A percentile compares a stretch with the other conserved stretches of the same genome.
Conservation (phyloP, 2,888 invertebrate species). For the Piscicola geometra region DNA sequence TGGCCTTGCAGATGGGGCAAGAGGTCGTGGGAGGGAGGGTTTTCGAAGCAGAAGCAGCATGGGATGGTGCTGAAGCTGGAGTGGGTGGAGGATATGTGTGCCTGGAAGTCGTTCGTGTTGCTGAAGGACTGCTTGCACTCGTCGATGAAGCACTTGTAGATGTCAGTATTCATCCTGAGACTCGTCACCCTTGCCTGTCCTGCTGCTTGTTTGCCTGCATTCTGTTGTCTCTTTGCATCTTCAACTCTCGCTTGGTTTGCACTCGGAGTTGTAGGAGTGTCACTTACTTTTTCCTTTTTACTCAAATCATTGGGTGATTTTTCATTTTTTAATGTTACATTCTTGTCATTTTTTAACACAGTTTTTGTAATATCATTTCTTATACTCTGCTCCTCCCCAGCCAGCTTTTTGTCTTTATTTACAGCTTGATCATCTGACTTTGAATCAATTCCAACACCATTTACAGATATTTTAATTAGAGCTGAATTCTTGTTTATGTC, state of each 20-base stretch:
- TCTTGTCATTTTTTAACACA: too few relatives aligned
- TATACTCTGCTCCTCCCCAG: too few relatives aligned
- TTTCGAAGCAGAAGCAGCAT: constrained; percentile 36
- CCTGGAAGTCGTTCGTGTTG: constrained; percentile 31
- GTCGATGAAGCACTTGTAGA: constrained; percentile 31
- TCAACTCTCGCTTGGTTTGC: not conserved
- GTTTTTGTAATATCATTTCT: too few relatives aligned
- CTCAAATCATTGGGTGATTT: too few relatives aligned
- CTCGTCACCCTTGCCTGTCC: constrained; percentile 27
- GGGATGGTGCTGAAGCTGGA: constrained; percentile 21
- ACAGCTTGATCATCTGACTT: not conserved
- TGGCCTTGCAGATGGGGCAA: constrained; percentile 31
- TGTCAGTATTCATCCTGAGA: constrained; percentile 27
- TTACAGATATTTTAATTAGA: not conserved
- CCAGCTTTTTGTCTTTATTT: not conserved
- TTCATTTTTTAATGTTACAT: too few relatives aligned
- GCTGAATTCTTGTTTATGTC: not conserved
- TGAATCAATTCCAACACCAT: not conserved
- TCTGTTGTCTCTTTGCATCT: not conserved
- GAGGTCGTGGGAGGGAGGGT: not conserved
- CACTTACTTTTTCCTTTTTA: too few relatives aligned
- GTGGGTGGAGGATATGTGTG: constrained; percentile 24
- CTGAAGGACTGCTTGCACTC: constrained; percentile 29
- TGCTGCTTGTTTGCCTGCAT: not conserved
- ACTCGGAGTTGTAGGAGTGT: too few relatives aligned